A percentile compares a stretch with the other conserved stretches of the same genome.
These are phyloP conservation scores for Amphiprion ocellaris DNA, from an alignment of 2,113 vertebrate genomes.

Conservation along the genomic window DNA sequence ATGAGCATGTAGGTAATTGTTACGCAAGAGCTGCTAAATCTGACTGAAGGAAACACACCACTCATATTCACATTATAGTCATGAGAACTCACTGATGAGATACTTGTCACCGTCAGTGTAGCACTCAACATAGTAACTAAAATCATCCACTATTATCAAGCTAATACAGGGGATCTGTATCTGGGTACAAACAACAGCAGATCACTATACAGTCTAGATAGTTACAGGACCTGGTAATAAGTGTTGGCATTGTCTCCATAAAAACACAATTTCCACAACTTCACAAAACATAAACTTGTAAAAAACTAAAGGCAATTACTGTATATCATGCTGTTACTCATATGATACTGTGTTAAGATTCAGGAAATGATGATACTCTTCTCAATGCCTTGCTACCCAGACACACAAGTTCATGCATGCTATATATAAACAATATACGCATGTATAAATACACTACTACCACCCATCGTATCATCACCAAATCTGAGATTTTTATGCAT, in stretches of 20 bases:
- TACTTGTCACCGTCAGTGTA: neutral
- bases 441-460: neutral
- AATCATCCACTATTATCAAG: constrained; percentile 11
- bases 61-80: constrained; percentile 43
- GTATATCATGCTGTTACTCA: neutral
- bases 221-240: constrained; percentile 1
- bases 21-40: constrained; percentile 58
- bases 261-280: neutral
- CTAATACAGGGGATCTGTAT: neutral
- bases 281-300: neutral
- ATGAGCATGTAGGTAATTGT: constrained; percentile 36
- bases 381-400: neutral
- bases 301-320: neutral
- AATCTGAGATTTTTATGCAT: no score
- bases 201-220: neutral
- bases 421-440: neutral
- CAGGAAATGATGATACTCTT: constrained; percentile 29
- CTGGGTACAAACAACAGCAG: neutral
- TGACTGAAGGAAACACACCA: constrained; percentile 19
- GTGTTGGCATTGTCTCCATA: neutral
- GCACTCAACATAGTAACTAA: neutral
- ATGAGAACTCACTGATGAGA: constrained; percentile 29
- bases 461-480: no score
- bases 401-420: constrained; percentile 5
- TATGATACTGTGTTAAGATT: constrained; percentile 27